Percentiles rank a stretch among this genome's conserved stretches.
These are phyloP conservation scores for Amphiprion ocellaris DNA, from an alignment of 2,113 vertebrate species.

Conservation along the genomic window DNA sequence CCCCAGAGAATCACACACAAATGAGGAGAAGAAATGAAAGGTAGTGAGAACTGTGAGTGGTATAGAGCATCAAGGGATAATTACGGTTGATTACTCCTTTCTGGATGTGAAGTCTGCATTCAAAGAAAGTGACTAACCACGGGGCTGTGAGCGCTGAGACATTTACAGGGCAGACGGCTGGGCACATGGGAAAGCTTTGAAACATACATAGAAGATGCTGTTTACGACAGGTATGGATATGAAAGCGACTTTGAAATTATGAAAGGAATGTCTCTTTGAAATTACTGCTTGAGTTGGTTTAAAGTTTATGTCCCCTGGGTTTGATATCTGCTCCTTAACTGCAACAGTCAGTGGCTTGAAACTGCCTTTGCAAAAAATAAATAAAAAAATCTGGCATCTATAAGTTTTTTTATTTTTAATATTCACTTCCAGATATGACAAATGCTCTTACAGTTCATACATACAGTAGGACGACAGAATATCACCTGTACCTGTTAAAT, in stretches of 20 bases:
- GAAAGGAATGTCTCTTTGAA: conserved; percentile 48
- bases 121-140: conserved; percentile 69
- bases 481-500: too few species aligned
- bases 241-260: conserved; percentile 54
- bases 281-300: background rate
- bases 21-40: conserved; percentile 46
- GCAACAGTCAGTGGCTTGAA: background rate
- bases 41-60: conserved; percentile 51
- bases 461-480: background rate
- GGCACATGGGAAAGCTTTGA: conserved; percentile 45
- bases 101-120: conserved; percentile 67
- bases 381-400: too few species aligned
- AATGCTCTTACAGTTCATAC: background rate
- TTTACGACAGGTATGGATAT: conserved; percentile 48
- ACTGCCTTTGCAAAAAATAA: too few species aligned
- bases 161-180: conserved; percentile 52
- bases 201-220: conserved; percentile 12
- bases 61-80: conserved; percentile 66
- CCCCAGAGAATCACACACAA: conserved; percentile 46
- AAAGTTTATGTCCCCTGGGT: background rate
- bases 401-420: too few species aligned
- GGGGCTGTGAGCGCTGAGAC: conserved; percentile 34
- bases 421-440: too few species aligned
- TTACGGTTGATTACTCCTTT: conserved; percentile 74
- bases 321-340: background rate